Evolutionary conservation across 2,888 invertebrate genomes (phyloP).

Genomic region (Kuschelorhynchus macadamiae): DNA sequence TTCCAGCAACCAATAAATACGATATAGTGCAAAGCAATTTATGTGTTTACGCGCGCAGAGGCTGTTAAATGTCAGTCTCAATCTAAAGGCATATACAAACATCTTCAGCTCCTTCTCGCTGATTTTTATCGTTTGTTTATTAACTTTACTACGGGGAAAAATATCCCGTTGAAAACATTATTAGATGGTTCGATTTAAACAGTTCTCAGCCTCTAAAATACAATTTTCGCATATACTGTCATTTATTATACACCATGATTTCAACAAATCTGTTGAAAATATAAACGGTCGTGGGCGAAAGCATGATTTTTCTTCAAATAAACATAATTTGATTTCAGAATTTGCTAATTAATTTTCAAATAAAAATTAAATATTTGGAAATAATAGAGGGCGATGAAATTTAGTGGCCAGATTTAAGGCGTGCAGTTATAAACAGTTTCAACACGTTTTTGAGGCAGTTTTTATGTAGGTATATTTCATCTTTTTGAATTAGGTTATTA

Average conservation of each 20-base stretch:
- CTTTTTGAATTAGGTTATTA: too few relatives aligned
- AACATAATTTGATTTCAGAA: constrained; percentile 34
- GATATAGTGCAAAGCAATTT: constrained; percentile 40
- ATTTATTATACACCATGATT: constrained; percentile 41
- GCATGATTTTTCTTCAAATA: constrained; percentile 45
- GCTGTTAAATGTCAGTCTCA: constrained; percentile 54
- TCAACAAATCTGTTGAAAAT: constrained; percentile 39
- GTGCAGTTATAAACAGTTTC: constrained; percentile 34
- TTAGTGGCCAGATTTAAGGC: constrained; percentile 41
- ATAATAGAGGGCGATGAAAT: constrained; percentile 32
- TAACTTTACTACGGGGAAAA: constrained; percentile 53
- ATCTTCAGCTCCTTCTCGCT: constrained; percentile 49
- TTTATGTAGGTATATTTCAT: constrained; percentile 20
- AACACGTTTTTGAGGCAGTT: constrained; percentile 24
- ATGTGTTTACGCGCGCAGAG: constrained; percentile 42
- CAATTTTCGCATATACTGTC: constrained; percentile 41
- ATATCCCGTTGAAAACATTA: constrained; percentile 54
- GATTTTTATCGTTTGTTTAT: constrained; percentile 57
- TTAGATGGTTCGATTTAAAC: constrained; percentile 49
- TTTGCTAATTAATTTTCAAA: constrained; percentile 47
- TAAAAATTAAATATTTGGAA: constrained; percentile 48
- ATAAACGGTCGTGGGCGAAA: constrained; percentile 40
- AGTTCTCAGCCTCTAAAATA: constrained; percentile 41
- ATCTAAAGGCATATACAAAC: constrained; percentile 56
- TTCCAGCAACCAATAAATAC: constrained; percentile 41